A percentile compares a stretch with the other conserved stretches of the same genome.
These are phyloP conservation scores for Odiellus spinosus DNA, from an alignment of 2,888 invertebrate species.

Conservation along the genomic window DNA sequence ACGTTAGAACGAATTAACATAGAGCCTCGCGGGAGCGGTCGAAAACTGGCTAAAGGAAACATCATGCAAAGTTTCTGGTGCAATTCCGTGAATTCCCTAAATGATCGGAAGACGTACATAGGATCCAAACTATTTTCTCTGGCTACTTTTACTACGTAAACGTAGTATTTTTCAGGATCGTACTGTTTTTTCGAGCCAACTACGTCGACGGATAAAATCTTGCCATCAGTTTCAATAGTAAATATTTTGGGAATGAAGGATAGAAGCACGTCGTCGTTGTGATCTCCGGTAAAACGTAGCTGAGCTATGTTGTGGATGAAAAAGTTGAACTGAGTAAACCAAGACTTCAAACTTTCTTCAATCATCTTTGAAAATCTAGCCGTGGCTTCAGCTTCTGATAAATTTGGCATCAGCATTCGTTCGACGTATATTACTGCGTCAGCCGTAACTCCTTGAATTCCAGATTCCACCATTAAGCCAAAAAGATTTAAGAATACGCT, in stretches of 20 bases:
- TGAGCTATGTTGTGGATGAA: constrained; percentile 94
- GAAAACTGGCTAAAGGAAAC: constrained; percentile 73
- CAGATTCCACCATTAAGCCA: constrained; percentile 80
- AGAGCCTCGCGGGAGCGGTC: constrained; percentile 15
- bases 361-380: constrained; percentile 92
- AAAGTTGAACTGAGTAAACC: constrained; percentile 95
- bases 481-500: constrained; percentile 78
- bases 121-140: constrained; percentile 72
- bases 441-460: constrained; percentile 76
- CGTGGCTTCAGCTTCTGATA: constrained; percentile 86
- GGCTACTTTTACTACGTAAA: constrained; percentile 64
- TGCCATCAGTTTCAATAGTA: constrained; percentile 77
- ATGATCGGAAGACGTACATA: constrained; percentile 76
- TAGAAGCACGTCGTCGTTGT: constrained; percentile 54
- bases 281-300: constrained; percentile 74
- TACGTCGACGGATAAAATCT: constrained; percentile 65
- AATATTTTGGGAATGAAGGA: constrained; percentile 78
- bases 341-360: constrained; percentile 77
- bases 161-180: constrained; percentile 94
- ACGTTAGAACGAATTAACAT: constrained; percentile 70
- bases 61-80: constrained; percentile 82
- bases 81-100: constrained; percentile 91
- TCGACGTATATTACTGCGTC: constrained; percentile 86
- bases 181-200: constrained; percentile 85
- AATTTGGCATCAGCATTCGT: constrained; percentile 66